A percentile compares a stretch with the other conserved stretches of the same genome.
phyloP scores from a whole-genome alignment of 1,140 invertebrate genomes.

The Chlorops oryzae region DNA sequence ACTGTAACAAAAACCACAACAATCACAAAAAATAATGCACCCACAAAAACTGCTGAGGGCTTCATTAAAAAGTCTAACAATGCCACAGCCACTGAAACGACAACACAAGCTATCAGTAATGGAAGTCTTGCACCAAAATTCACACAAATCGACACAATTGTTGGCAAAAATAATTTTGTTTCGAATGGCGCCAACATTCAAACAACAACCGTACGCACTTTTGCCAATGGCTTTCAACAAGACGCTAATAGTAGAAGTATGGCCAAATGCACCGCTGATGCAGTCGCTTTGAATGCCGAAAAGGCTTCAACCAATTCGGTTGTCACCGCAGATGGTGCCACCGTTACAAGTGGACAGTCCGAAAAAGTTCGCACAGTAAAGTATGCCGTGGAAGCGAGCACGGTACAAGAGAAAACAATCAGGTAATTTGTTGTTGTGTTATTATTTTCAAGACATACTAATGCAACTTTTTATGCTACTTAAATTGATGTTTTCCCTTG shows the following conservation, averaged over 20 bases:
- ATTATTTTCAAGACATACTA: no score
- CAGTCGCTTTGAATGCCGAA: constrained; percentile 22
- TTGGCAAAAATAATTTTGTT: neutral
- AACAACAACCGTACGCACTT: constrained; percentile 14
- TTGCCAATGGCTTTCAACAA: constrained; percentile 18
- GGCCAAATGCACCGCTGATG: constrained; percentile 28
- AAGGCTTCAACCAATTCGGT: constrained; percentile 19
- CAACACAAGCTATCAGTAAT: no score
- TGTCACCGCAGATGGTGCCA: constrained; percentile 28
- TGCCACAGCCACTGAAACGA: neutral
- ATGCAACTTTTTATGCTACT: neutral
- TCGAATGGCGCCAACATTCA: neutral
- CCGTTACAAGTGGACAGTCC: constrained; percentile 27
- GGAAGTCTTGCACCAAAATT: no score
- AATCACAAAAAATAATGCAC: no score
- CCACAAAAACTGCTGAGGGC: no score
- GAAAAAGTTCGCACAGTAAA: constrained; percentile 25
- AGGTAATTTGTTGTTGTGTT: no score
- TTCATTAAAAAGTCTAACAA: no score
- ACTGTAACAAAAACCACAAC: constrained; percentile 14
- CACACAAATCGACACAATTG: neutral
- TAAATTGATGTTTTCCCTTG: no score
- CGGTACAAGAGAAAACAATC: constrained; percentile 39
- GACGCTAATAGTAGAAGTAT: constrained; percentile 19
- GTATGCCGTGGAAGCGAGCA: constrained; percentile 42